Conservation (phyloP, 1,140 invertebrate genomes). For the Caenorhabditis inopinata region DNA sequence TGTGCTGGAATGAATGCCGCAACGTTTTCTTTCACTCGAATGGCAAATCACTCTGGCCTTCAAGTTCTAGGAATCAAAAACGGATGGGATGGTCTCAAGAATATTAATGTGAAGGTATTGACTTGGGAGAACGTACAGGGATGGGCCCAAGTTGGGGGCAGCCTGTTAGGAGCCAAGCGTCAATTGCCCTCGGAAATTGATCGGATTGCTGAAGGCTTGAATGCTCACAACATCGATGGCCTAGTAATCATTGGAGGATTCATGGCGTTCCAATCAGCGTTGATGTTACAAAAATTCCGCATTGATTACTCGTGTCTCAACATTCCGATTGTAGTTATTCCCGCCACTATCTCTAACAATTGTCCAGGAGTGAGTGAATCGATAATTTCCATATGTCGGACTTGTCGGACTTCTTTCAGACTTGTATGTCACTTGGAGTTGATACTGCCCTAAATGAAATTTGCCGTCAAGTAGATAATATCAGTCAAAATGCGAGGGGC, state of each 20-base stretch:
- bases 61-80: conserved; percentile 3
- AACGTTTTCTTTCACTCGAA: not conserved
- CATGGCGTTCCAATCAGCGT: not conserved
- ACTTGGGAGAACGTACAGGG: conserved; percentile 13
- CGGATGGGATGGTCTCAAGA: conserved; percentile 14
- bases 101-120: not conserved
- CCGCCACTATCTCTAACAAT: not conserved
- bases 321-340: conserved; percentile 8
- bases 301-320: not conserved
- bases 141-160: not conserved
- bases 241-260: not conserved
- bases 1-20: conserved; percentile 21
- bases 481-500: conserved; percentile 20
- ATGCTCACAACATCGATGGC: not conserved
- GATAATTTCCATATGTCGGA: not conserved
- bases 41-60: conserved; percentile 2
- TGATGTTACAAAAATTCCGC: not conserved
- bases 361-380: not conserved
- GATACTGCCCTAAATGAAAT: conserved; percentile 4
- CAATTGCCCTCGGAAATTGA: not conserved
- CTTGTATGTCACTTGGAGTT: conserved; percentile 1
- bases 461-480: conserved; percentile 9
- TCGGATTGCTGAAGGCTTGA: conserved; percentile 1
- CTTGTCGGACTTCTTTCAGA: not conserved
- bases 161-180: not conserved